phyloP scores from a whole-genome alignment of 2,888 invertebrate species.

The Rhyacophila evoluta region DNA sequence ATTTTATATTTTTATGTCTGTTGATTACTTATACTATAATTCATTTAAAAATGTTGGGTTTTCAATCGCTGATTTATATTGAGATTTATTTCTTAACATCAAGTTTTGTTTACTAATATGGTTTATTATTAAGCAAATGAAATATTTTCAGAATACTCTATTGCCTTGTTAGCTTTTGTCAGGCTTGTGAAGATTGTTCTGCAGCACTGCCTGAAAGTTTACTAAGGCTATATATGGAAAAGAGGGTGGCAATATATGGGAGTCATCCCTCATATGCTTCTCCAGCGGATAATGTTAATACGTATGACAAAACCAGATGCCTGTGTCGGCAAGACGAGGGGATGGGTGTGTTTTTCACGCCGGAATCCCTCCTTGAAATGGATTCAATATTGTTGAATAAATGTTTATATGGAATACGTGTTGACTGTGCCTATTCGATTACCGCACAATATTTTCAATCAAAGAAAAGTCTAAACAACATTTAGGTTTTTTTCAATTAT shows the following conservation, averaged over 20 bases:
- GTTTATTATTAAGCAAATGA: too few species aligned
- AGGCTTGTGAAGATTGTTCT: neutral
- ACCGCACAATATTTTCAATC: neutral
- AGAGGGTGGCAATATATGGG: neutral
- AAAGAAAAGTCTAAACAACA: neutral
- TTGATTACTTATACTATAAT: too few species aligned
- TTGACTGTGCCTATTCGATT: neutral
- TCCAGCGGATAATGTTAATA: constrained; percentile 1
- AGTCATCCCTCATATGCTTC: neutral
- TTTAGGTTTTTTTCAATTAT: too few species aligned
- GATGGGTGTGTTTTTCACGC: neutral
- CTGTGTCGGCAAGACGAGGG: neutral
- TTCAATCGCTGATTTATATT: too few species aligned
- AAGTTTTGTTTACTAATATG: too few species aligned
- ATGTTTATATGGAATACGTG: neutral
- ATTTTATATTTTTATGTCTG: too few species aligned
- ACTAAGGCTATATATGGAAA: neutral
- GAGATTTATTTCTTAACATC: too few species aligned
- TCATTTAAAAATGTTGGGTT: too few species aligned
- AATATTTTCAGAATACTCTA: too few species aligned
- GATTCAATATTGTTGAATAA: constrained; percentile 1
- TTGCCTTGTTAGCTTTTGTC: too few species aligned
- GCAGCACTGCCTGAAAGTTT: neutral
- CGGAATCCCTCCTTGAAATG: neutral
- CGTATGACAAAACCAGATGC: constrained; percentile 24